phyloP scores from a whole-genome alignment of 2,113 vertebrate genomes.

The Mustela nigripes region DNA sequence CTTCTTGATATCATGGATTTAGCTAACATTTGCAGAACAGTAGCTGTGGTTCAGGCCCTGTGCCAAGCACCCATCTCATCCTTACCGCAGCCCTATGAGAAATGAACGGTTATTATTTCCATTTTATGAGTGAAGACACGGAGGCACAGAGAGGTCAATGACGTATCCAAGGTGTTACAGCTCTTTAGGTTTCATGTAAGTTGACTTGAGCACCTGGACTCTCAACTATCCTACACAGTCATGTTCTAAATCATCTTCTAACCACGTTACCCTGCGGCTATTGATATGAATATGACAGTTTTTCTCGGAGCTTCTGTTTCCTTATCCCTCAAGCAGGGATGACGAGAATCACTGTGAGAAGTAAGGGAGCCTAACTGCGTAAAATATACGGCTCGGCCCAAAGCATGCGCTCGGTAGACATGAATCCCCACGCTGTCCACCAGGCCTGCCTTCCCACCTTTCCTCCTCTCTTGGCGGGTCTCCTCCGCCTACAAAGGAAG shows the following conservation, averaged over 20 bases:
- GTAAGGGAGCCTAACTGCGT: neutral
- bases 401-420: neutral
- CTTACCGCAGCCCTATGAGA: neutral
- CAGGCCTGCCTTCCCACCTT: neutral
- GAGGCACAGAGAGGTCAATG: neutral
- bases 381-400: neutral
- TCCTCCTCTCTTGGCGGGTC: neutral
- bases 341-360: neutral
- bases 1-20: neutral
- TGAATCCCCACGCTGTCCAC: fast-evolving
- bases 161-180: neutral
- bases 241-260: neutral
- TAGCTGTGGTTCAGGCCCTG: fast-evolving
- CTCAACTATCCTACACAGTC: neutral
- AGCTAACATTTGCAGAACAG: neutral
- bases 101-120: neutral
- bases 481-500: neutral
- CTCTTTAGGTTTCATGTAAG: neutral
- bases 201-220: neutral
- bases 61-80: neutral
- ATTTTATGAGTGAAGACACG: neutral
- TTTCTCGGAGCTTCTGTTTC: neutral
- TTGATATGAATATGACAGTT: neutral
- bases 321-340: neutral
- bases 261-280: neutral